A percentile compares a stretch with the other conserved stretches of the same genome.
Conservation (phyloP, 2,113 vertebrate genomes). For the Xiphorhynchus elegans region DNA sequence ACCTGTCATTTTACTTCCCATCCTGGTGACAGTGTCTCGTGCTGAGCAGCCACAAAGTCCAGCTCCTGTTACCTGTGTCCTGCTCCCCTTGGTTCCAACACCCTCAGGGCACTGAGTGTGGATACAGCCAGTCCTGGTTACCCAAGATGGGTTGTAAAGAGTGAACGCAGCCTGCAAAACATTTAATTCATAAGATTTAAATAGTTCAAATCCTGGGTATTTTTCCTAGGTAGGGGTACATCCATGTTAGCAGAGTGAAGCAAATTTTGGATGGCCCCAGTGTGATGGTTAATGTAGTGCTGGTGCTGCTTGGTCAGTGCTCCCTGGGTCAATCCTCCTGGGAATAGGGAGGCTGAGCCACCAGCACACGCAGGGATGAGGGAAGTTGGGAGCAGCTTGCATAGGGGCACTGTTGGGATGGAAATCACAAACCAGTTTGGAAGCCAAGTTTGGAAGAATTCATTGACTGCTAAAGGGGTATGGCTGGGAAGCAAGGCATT, state of each 20-base stretch:
- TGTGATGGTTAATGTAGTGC: neutral
- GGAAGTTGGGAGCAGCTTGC: neutral
- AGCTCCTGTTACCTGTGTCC: neutral
- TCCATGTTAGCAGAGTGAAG: neutral
- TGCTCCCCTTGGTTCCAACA: neutral
- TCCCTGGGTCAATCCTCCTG: neutral
- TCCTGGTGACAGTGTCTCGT: fast-evolving
- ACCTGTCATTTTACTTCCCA: neutral
- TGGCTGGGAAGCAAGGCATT: neutral
- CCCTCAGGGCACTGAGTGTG: neutral
- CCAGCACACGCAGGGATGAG: fast-evolving
- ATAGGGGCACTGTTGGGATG: neutral
- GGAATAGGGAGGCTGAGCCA: neutral
- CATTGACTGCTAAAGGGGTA: neutral
- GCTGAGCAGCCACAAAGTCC: neutral
- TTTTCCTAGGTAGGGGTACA: neutral
- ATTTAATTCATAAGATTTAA: neutral
- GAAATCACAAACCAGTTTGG: neutral
- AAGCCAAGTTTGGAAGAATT: neutral
- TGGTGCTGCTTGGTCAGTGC: neutral
- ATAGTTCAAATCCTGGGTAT: neutral
- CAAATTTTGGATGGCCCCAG: neutral
- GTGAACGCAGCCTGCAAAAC: fast-evolving
- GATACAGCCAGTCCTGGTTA: neutral
- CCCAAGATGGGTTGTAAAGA: fast-evolving